A percentile compares a stretch with the other conserved stretches of the same genome.
These are phyloP conservation scores for Araneus ventricosus DNA, from an alignment of 1,140 invertebrate genomes.

Conservation along the genomic window DNA sequence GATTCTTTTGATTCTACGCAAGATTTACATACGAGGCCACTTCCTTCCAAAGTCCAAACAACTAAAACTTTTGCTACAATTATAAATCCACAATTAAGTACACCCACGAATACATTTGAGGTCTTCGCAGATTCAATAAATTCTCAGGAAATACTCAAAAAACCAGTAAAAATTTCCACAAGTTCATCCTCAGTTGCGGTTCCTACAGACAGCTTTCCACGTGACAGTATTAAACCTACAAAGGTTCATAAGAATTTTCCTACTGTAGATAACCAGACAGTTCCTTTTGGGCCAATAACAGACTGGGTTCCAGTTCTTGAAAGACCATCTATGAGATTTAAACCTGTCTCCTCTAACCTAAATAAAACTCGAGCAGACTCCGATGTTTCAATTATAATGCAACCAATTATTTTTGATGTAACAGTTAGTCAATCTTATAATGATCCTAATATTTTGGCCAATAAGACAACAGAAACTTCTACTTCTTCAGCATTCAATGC, in stretches of 20 bases:
- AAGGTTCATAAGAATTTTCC: not conserved
- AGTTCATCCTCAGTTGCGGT: not conserved
- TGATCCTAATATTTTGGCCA: not conserved
- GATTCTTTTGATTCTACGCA: constrained; percentile 47
- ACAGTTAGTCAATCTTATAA: constrained; percentile 53
- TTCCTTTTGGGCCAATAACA: constrained; percentile 73
- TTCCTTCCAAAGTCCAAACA: constrained; percentile 12
- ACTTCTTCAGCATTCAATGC: not conserved
- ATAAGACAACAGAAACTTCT: not conserved
- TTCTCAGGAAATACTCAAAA: not conserved
- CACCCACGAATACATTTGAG: constrained; percentile 49
- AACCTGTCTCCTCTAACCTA: constrained; percentile 26
- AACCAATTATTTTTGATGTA: constrained; percentile 71
- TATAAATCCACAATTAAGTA: not conserved
- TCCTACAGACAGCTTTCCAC: not conserved
- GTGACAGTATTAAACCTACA: constrained; percentile 6
- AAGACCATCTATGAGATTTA: constrained; percentile 75
- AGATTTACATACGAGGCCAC: not conserved
- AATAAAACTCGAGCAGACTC: constrained; percentile 35
- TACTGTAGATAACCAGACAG: constrained; percentile 13
- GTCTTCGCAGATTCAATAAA: constrained; percentile 26
- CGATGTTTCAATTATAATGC: constrained; percentile 61
- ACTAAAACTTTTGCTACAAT: not conserved
- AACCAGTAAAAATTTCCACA: not conserved
- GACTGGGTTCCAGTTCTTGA: constrained; percentile 76